Evolutionary conservation across 2,113 vertebrate genomes (phyloP).

Genomic region (Crypturellus undulatus): DNA sequence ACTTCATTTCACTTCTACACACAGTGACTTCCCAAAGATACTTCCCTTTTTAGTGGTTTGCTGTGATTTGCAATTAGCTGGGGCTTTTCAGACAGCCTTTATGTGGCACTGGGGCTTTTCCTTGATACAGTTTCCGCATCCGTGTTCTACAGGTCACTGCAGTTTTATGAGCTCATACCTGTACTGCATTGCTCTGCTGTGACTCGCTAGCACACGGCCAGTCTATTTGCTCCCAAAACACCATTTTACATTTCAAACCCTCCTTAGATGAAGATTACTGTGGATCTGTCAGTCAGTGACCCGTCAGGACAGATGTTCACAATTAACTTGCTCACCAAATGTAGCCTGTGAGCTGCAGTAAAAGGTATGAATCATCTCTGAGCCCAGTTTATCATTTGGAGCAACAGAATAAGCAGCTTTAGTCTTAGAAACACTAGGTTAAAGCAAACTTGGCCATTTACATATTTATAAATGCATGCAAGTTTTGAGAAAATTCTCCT

Average conservation of each 20-base stretch:
- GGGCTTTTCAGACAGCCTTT: constrained; percentile 15
- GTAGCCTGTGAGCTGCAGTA: neutral
- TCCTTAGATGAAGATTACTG: constrained; percentile 13
- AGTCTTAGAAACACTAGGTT: neutral
- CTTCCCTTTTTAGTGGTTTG: neutral
- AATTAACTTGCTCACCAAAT: constrained; percentile 40
- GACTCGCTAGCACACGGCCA: neutral
- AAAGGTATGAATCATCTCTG: neutral
- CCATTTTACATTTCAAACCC: constrained; percentile 20
- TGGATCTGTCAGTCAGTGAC: constrained; percentile 4
- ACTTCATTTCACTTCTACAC: neutral
- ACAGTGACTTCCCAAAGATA: fast-evolving
- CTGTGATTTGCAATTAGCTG: constrained; percentile 34
- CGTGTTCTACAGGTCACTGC: neutral
- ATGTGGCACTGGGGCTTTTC: constrained; percentile 35
- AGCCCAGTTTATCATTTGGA: neutral
- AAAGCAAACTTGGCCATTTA: neutral
- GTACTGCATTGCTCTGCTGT: constrained; percentile 43
- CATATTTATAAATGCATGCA: neutral
- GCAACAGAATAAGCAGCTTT: neutral
- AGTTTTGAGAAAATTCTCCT: neutral
- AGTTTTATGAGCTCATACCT: constrained; percentile 61
- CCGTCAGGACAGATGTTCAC: constrained; percentile 7
- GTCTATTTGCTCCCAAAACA: constrained; percentile 11
- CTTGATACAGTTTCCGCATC: neutral